Evolutionary conservation across 1,140 invertebrate species (phyloP).

Genomic region (Bombus waltoni): DNA sequence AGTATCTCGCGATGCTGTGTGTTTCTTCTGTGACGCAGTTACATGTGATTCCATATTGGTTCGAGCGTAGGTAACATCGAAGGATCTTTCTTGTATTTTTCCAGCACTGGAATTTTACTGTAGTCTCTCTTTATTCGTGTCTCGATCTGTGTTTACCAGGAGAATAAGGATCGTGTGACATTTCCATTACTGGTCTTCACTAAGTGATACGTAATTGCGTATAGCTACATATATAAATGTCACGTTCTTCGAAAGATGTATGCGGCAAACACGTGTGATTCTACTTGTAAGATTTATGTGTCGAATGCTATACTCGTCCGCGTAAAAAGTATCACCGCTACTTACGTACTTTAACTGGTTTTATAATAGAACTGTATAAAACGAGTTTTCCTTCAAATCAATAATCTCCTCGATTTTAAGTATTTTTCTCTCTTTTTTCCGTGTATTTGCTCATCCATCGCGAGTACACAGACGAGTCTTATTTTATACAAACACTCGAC

Average conservation of each 20-base stretch:
- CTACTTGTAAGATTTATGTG: not conserved
- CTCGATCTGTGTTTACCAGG: not conserved
- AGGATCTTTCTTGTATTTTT: not conserved
- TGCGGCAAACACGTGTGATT: not conserved
- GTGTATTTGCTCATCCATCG: not conserved
- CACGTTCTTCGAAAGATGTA: not conserved
- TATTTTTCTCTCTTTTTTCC: not conserved
- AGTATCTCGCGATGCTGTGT: not conserved
- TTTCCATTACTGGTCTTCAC: not conserved
- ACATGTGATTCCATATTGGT: constrained; percentile 8
- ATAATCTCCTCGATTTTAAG: not conserved
- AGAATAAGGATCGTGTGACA: not conserved
- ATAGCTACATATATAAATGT: not conserved
- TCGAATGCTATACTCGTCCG: too few species aligned
- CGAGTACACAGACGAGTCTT: not conserved
- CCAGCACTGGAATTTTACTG: not conserved
- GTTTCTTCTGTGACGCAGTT: not conserved
- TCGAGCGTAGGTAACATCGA: constrained; percentile 26
- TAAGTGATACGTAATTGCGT: not conserved
- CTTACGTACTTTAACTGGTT: not conserved
- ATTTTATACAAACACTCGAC: constrained; percentile 18
- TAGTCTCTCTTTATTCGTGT: not conserved
- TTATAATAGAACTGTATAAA: not conserved
- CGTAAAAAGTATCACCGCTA: not conserved
- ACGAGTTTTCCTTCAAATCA: not conserved